phyloP scores from a whole-genome alignment of 2,797 vertebrate species.

The Coilia nasus region DNA sequence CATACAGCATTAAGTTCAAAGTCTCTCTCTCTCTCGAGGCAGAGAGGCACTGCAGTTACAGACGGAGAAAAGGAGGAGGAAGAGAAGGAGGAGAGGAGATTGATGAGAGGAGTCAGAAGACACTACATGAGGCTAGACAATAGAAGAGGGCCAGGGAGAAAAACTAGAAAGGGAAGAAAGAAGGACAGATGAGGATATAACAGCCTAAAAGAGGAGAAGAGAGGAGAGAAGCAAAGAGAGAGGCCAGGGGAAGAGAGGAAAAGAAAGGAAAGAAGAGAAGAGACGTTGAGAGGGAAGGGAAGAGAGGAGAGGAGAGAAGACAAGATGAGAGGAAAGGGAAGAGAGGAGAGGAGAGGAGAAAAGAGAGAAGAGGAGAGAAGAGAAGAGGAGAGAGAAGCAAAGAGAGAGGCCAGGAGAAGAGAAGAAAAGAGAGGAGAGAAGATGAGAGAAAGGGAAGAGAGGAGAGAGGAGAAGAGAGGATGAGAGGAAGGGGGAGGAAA shows the following conservation, averaged over 20 bases:
- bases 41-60: constrained; percentile 9
- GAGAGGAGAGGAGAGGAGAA: not conserved
- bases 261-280: not conserved
- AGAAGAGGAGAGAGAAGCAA: not conserved
- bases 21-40: not conserved
- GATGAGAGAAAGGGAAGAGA: too few relatives aligned
- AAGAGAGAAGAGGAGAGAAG: not conserved
- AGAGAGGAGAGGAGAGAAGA: not conserved
- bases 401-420: too few relatives aligned
- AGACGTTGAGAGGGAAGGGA: not conserved
- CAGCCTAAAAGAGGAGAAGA: not conserved
- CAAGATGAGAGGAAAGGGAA: not conserved
- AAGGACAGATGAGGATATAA: not conserved
- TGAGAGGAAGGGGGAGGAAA: too few relatives aligned
- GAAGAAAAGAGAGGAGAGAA: too few relatives aligned
- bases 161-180: not conserved
- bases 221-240: not conserved
- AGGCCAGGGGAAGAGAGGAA: not conserved
- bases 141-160: not conserved
- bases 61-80: not conserved
- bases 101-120: not conserved
- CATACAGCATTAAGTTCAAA: too few relatives aligned
- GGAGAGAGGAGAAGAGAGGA: too few relatives aligned
- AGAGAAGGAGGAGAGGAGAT: not conserved
- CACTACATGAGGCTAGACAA: not conserved